Conservation (phyloP, 2,888 invertebrate species). For the Diogma glabrata region DNA sequence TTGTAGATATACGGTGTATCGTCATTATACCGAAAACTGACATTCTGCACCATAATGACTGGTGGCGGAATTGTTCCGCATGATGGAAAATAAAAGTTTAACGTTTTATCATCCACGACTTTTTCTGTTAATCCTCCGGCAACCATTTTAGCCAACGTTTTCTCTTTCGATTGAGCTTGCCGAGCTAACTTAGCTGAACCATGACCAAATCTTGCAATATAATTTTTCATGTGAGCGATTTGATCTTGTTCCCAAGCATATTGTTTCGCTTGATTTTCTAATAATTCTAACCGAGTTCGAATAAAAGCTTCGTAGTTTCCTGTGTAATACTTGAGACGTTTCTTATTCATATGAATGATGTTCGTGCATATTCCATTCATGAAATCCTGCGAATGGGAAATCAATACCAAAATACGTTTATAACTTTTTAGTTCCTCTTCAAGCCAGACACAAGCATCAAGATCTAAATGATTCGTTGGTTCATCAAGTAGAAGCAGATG, state of each 20-base stretch:
- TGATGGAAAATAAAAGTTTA: conserved; percentile 90
- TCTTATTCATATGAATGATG: conserved; percentile 90
- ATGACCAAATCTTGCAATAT: conserved; percentile 98
- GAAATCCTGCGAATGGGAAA: conserved; percentile 99
- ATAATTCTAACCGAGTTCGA: conserved; percentile 81
- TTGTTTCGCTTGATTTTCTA: conserved; percentile 98
- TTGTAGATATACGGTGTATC: conserved; percentile 86
- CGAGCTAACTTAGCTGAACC: conserved; percentile 97
- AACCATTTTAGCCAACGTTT: conserved; percentile 98
- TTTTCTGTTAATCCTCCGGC: conserved; percentile 95
- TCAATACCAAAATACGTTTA: conserved; percentile 91
- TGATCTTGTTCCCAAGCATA: conserved; percentile 99
- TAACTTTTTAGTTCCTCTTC: conserved; percentile 96
- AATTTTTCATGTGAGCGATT: conserved; percentile 99
- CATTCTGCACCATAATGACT: conserved; percentile 98
- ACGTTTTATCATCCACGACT: conserved; percentile 78
- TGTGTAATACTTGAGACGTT: conserved; percentile 87
- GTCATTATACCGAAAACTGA: conserved; percentile 88
- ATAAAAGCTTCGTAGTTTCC: conserved; percentile 96
- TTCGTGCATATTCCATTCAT: conserved; percentile 95
- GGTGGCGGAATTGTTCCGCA: conserved; percentile 97
- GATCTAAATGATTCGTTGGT: conserved; percentile 97
- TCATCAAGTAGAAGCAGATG: conserved; percentile 93
- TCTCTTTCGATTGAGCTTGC: conserved; percentile 99
- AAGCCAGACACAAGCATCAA: conserved; percentile 99